phyloP scores from a whole-genome alignment of 2,888 invertebrate species.

The Gasteruption jaculator region DNA sequence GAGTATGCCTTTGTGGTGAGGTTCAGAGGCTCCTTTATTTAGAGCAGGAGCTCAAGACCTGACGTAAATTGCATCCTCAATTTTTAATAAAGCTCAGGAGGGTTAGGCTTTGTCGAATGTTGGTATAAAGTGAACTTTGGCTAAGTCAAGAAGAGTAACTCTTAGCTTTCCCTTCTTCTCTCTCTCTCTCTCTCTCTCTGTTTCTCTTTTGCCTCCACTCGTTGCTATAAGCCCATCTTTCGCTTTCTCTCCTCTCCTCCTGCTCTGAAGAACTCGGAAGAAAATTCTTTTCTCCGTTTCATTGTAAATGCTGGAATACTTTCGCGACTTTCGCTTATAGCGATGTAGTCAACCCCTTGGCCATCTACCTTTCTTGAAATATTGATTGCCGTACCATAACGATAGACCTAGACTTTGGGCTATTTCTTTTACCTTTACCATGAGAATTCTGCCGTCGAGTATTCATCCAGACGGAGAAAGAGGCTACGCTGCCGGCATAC shows the following conservation, averaged over 20 bases:
- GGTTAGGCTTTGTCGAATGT: constrained; percentile 41
- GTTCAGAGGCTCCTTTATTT: constrained; percentile 47
- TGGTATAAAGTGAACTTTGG: constrained; percentile 44
- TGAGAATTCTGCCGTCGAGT: too few relatives aligned
- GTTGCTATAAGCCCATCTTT: constrained; percentile 18
- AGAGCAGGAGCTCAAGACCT: constrained; percentile 35
- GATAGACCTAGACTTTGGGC: constrained; percentile 33
- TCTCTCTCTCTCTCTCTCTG: too few relatives aligned
- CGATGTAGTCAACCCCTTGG: constrained; percentile 21
- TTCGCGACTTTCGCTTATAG: constrained; percentile 23
- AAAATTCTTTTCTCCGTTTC: constrained; percentile 37
- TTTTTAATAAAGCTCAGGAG: constrained; percentile 47
- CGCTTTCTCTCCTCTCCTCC: constrained; percentile 13
- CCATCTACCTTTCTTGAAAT: constrained; percentile 40
- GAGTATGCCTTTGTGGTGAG: too few relatives aligned
- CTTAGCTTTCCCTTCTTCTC: too few relatives aligned
- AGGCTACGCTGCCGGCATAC: too few relatives aligned
- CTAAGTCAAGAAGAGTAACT: constrained; percentile 39
- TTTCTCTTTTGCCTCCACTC: too few relatives aligned
- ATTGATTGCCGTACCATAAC: constrained; percentile 42
- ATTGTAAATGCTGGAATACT: constrained; percentile 36
- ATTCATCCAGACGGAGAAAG: too few relatives aligned
- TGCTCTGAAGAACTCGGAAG: too few relatives aligned
- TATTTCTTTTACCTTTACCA: too few relatives aligned
- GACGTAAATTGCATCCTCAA: constrained; percentile 49